Evolutionary conservation across 2,888 invertebrate genomes (phyloP), one percentile per base, ranked within the genome.

Genomic region (Amphipoea oculea): DNA sequence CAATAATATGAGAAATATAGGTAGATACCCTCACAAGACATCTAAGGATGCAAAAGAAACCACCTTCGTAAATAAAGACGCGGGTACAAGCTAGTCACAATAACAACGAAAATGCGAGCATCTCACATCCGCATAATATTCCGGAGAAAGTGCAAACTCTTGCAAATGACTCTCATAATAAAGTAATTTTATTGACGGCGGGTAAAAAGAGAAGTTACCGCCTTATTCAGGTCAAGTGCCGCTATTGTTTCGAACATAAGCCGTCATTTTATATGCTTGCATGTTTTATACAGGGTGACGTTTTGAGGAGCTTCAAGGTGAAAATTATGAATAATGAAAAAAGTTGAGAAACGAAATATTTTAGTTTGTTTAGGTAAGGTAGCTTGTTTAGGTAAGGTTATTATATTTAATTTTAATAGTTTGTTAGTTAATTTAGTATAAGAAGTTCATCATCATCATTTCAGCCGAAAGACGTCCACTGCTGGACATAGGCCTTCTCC

Each of bases 131-230:
- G 79, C 65, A 81, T 79, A 81, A 84, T 79, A 71, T 42, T n/a
- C 23, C 3, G 75, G 82, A 79, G 89, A 88, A 89, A 87, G 88
- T 88, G 77, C 70, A 81, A 81, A 83, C 75, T 81, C 57, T 72
- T 72, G 81, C 82, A 87, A 89, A 83, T 85, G 17, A 76, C 76
- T 82, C 71, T 88, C 76, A 71, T 84, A 73, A 82, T 86, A 78
- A 84, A 82, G 78, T 85, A 57, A 87, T 79, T 88, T 88, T 82
- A 79, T 82, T 69, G 78, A 74, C 72, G 79, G n/a, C 5, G 77
- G 79, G 63, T 72, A 83, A 79, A 88, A 87, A 88, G 83, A 76
- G 76, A 81, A 70, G 73, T 66, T 57, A 40, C 60, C 45, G 74
- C 3, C 36, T 51, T 48, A 82, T 65, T 69, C 80, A 81, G 88